A percentile compares a stretch with the other conserved stretches of the same genome.
These are phyloP conservation scores for Rhegmatorhina hoffmannsi DNA, from an alignment of 2,113 vertebrate genomes.

Conservation along the genomic window DNA sequence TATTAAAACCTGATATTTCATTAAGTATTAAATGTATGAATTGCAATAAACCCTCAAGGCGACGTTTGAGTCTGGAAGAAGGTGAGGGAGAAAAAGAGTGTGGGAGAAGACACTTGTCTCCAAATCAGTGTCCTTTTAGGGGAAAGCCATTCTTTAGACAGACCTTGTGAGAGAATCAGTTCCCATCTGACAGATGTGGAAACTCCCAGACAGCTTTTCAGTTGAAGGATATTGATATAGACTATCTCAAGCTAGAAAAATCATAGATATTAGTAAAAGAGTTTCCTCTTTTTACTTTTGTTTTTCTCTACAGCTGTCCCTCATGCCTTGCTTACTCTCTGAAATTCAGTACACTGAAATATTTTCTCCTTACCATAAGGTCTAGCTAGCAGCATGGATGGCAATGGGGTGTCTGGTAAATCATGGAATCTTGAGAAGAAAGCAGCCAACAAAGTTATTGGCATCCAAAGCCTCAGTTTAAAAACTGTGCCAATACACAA, in stretches of 20 bases:
- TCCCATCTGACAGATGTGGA: neutral
- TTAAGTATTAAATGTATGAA: neutral
- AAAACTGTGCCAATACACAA: rapidly evolving
- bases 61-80: conserved; percentile 6
- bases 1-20: neutral
- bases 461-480: neutral
- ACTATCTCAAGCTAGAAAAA: neutral
- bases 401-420: neutral
- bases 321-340: neutral
- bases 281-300: neutral
- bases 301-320: neutral
- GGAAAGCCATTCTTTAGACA: neutral
- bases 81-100: neutral
- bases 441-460: neutral
- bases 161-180: neutral
- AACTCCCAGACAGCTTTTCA: neutral
- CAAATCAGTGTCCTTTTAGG: neutral
- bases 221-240: neutral
- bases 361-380: neutral
- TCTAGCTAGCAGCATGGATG: neutral
- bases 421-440: no score
- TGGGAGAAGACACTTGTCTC: neutral
- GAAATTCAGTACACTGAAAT: neutral
- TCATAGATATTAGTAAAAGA: neutral
- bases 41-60: neutral